Conservation (phyloP, 2,113 vertebrate species). For the Irena cyanogastra region DNA sequence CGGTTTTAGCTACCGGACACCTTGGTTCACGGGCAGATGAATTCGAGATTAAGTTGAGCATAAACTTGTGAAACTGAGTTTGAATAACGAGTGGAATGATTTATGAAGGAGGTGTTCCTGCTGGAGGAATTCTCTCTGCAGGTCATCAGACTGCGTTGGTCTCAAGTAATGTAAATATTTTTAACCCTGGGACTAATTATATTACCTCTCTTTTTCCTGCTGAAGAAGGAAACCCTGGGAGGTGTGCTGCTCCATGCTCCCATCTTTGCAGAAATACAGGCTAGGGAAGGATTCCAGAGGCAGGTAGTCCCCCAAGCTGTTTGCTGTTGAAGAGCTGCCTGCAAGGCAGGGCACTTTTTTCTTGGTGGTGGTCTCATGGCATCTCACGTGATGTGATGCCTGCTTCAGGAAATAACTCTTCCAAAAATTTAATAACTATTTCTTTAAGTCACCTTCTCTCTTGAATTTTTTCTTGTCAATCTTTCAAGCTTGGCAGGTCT, state of each 20-base stretch:
- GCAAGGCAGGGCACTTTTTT: neutral
- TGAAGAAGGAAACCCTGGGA: neutral
- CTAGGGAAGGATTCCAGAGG: neutral
- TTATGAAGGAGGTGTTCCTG: neutral
- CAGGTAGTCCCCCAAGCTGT: neutral
- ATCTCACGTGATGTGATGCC: neutral
- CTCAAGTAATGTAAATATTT: conserved; percentile 43
- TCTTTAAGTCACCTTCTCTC: neutral
- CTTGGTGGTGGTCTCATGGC: neutral
- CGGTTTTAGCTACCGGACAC: neutral
- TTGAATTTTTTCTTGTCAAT: neutral
- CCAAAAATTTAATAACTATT: neutral
- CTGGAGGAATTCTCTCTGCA: neutral
- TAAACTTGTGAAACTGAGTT: neutral
- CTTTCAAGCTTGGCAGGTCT: neutral
- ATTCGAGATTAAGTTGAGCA: neutral
- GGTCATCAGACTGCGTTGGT: neutral
- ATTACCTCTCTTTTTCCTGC: neutral
- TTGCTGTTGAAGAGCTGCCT: neutral
- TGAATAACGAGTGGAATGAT: neutral
- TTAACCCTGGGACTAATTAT: neutral
- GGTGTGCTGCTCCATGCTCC: neutral
- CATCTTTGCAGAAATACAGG: neutral
- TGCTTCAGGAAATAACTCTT: neutral
- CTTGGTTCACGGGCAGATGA: neutral